phyloP scores from a whole-genome alignment of 2,113 vertebrate genomes.

The Corythornis madagascariensis region DNA sequence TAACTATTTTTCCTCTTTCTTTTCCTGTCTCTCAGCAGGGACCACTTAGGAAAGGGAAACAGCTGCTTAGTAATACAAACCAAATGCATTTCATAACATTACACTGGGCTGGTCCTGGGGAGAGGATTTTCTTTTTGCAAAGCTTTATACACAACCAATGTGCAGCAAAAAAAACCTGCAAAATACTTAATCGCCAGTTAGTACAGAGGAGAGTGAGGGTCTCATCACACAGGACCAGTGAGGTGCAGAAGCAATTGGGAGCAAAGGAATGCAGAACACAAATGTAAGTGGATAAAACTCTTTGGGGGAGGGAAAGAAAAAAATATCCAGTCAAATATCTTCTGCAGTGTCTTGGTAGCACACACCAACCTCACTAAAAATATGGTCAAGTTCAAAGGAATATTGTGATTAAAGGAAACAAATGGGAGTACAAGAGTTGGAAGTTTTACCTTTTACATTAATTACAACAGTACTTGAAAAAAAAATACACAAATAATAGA shows the following conservation, averaged over 20 bases:
- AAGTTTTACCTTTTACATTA: neutral
- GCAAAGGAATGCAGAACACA: neutral
- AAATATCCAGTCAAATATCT: neutral
- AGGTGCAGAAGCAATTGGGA: neutral
- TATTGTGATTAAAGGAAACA: conserved; percentile 24
- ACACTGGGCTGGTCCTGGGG: neutral
- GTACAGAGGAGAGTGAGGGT: neutral
- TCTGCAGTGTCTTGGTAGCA: neutral
- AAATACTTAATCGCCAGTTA: neutral
- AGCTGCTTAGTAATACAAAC: neutral
- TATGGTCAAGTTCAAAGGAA: neutral
- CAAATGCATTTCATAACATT: neutral
- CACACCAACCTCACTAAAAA: neutral
- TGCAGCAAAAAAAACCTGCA: neutral
- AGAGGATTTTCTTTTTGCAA: neutral
- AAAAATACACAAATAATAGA: neutral
- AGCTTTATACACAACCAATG: neutral
- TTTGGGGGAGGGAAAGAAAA: neutral
- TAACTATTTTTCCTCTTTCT: neutral
- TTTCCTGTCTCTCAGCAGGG: neutral
- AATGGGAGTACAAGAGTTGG: neutral
- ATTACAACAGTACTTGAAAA: neutral
- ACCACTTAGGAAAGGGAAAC: neutral
- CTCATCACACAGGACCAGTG: neutral
- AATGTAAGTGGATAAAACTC: neutral